Base-by-base conservation (phyloP, 2,113 vertebrate genomes). In the Lycocorax pyrrhopterus region DNA sequence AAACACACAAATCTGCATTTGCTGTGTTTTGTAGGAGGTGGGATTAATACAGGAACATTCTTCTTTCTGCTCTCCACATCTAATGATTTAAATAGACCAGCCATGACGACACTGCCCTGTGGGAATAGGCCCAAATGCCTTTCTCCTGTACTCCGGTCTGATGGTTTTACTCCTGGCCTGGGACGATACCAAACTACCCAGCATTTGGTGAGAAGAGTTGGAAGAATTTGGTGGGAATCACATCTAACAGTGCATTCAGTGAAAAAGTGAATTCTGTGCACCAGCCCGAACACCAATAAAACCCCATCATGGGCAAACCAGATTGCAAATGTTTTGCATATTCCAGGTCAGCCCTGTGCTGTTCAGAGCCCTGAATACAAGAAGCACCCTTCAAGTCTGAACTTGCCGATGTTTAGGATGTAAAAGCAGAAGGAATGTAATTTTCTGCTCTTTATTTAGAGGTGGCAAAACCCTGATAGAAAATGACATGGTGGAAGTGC, bases 401-500 rank as follows among this genome's bases (percentile, higher is more conserved):
- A 68, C 64, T 60, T 73, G 84, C 16, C 0, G 0, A 63, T 58
- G 35, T 12, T 83, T 32, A 62, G 62, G 81, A 79, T 63, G 30
- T 33, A 58, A 58, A 87, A 91, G 47, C 51, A 89, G 81, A 55
- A 59, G 64, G 78, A 89, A 91, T 33, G 53, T 20, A 66, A 94
- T 91, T 85, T 95, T 95, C 71, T 83, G 55, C 27, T 77, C 89
- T 76, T 93, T 69, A 91, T 80, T 91, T 66, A 85, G 59, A 89
- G 89, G 91, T 85, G 89, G 66, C 75, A 91, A 94, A 96, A 83
- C 55, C 30, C 55, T 87, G 91, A 79, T 85, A 93, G 81, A 91
- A 95, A 93, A 94, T 4, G 13, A 93, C 89, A 93, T 2, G 37
- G 71, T 85, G 43, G 74, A 95, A 96, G 87, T 51, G 71, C 82